Evolutionary conservation across 1,140 invertebrate genomes (phyloP), one percentile per base, ranked within the genome.

Genomic region (Eupristina koningsbergeri): DNA sequence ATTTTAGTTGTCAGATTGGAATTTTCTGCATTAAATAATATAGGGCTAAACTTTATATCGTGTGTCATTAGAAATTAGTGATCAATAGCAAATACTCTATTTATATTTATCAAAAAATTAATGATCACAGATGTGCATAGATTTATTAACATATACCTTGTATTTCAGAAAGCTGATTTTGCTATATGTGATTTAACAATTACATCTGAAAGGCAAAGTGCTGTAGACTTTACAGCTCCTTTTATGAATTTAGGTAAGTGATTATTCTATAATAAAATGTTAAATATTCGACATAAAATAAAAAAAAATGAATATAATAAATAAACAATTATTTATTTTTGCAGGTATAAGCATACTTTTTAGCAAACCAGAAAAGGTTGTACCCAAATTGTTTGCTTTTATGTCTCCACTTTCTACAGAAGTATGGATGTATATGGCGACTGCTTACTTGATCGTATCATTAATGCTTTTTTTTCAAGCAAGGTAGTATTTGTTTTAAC

Each of bases 131-230:
- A n/a, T n/a, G n/a, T n/a, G n/a, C n/a, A n/a, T n/a, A n/a, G n/a
- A n/a, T n/a, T n/a, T n/a, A n/a, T n/a, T n/a, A n/a, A n/a, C n/a
- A n/a, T 13, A 6, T 45, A 45, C 13, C 83, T 77, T 11, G n/a
- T 50, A 67, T 89, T 86, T 64, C 90, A 98, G 96, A 96, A 96
- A 93, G 97, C 97, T 22, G 98, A 99, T 93, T 91, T 98, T 39
- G 98, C 97, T 0, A 96, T 98, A 79, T 98, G 96, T 84, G 98
- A 98, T 91, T 91, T 99, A 63, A 98, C 98, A 0, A 98, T 99
- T 86, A 99, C 97, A 1, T 97, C 96, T 84, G 95, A 96, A 39
- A 91, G 98, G 45, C 95, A 97, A 86, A 94, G 94, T 84, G 96
- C 94, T 6, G 97, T 98, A 0, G 97, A 98, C 89, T 98, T 98